A percentile compares a stretch with the other conserved stretches of the same genome.
Conservation (phyloP, 2,113 vertebrate genomes). For the Oncorhynchus tshawytscha region DNA sequence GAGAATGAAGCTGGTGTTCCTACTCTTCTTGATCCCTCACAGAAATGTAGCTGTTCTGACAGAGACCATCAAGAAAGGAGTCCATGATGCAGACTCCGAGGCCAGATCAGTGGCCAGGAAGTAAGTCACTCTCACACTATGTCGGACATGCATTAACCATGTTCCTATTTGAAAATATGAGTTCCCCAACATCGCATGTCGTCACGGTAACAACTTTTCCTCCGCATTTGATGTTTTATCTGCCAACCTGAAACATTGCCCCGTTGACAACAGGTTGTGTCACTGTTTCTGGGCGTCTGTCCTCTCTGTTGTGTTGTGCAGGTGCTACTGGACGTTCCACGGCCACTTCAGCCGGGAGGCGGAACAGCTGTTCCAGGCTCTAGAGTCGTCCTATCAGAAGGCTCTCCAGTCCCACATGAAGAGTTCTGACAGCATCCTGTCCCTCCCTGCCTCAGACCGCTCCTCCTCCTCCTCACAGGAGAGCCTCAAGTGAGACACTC, state of each 20-base stretch:
- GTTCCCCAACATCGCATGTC: too few relatives aligned
- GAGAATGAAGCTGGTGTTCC: neutral
- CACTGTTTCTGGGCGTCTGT: neutral
- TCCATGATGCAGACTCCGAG: conserved; percentile 93
- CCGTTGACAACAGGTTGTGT: neutral
- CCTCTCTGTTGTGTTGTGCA: conserved; percentile 43
- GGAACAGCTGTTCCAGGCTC: conserved; percentile 86
- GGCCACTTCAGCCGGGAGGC: conserved; percentile 90
- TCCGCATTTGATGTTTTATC: too few relatives aligned
- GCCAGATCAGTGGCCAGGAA: conserved; percentile 91
- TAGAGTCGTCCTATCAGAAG: conserved; percentile 91
- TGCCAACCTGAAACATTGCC: too few relatives aligned
- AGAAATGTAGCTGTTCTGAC: conserved; percentile 86
- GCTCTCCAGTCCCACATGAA: conserved; percentile 89
- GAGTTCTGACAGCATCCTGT: conserved; percentile 84
- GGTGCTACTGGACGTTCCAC: conserved; percentile 90
- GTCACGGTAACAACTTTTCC: too few relatives aligned
- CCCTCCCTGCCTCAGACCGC: conserved; percentile 89
- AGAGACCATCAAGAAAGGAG: conserved; percentile 94
- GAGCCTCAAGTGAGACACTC: conserved; percentile 86
- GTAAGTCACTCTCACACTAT: conserved; percentile 67
- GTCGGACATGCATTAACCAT: neutral
- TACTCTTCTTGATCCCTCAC: neutral
- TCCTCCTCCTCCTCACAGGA: conserved; percentile 96
- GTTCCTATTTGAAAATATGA: neutral